A percentile compares a stretch with the other conserved stretches of the same genome.
Conservation (phyloP, 2,797 vertebrate genomes). For the Perodicticus potto region DNA sequence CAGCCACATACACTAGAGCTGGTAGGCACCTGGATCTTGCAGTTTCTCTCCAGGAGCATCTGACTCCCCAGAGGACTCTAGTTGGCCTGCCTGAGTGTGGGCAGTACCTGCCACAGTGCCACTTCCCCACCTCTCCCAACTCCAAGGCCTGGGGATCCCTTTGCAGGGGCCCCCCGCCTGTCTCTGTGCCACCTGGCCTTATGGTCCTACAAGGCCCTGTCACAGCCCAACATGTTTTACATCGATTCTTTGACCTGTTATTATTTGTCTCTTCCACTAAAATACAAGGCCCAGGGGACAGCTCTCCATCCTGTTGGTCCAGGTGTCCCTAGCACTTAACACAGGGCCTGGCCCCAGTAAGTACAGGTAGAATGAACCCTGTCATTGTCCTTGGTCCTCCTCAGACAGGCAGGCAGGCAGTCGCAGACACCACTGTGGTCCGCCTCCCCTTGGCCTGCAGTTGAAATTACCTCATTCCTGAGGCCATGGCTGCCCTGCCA, state of each 20-base stretch:
- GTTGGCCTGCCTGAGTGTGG: too few species aligned
- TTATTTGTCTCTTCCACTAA: background rate
- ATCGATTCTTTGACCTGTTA: background rate
- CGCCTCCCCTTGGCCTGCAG: background rate
- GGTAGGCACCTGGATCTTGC: too few species aligned
- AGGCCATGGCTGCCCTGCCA: background rate
- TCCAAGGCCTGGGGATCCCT: too few species aligned
- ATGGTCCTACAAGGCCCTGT: background rate
- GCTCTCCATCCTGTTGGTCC: background rate
- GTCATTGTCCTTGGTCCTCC: background rate
- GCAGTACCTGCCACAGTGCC: background rate
- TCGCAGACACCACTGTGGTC: background rate
- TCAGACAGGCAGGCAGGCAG: background rate
- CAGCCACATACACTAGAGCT: too few species aligned
- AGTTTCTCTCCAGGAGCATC: background rate
- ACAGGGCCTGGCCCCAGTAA: background rate
- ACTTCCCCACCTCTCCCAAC: background rate
- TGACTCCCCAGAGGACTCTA: background rate
- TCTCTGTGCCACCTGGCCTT: background rate
- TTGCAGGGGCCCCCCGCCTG: fast-evolving
- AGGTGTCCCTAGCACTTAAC: background rate
- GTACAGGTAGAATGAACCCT: background rate
- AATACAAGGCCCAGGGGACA: background rate
- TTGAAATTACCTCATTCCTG: background rate
- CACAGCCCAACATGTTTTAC: background rate